Base-by-base conservation (phyloP, 2,888 invertebrate species). In the Glaucopsyche alexis region DNA sequence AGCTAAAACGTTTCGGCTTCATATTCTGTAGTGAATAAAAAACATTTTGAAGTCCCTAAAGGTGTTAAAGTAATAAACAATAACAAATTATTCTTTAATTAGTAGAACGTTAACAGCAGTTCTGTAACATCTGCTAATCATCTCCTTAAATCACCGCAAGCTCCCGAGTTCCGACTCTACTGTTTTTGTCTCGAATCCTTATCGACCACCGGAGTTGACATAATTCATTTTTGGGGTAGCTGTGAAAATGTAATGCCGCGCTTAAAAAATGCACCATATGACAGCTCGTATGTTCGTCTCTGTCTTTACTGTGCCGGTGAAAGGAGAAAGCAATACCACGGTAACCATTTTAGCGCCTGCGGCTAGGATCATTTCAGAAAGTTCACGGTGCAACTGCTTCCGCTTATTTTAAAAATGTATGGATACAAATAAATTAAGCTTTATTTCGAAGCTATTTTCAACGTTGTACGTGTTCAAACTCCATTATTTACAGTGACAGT, bases 121-220 rank as follows among this genome's bases (percentile, higher is more conserved):
- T 11, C 40, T 66, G 66, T 16, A 67, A 81, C 89, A 90, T 89
- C 87, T 90, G 89, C 83, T 81, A 75, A 81, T 78, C 82, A 82
- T 83, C 81, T 80, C 80, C 80, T 80, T 80, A 75, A 75, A 81
- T 80, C 83, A 83, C 81, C 79, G 83, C 81, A 86, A 67, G 76
- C 90, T 89, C 91, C 90, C 90, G 86, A 81, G 82, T 83, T 84
- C 81, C 79, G 80, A 82, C 85, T 86, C 84, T 38, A 52, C 83
- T 80, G 83, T 87, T 88, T 90, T 88, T 87, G 85, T 87, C 81
- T 85, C 84, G 82, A 84, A 84, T 82, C 83, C 82, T 79, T 82
- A 77, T 79, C 82, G 92, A 84, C 92, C 92, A 92, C 92, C 92
- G 86, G 89, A 88, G 89, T 87, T 84, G 83, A 89, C 87, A 89